phyloP scores from a whole-genome alignment of 1,140 invertebrate genomes.

The Lordiphosa stackelbergi region DNA sequence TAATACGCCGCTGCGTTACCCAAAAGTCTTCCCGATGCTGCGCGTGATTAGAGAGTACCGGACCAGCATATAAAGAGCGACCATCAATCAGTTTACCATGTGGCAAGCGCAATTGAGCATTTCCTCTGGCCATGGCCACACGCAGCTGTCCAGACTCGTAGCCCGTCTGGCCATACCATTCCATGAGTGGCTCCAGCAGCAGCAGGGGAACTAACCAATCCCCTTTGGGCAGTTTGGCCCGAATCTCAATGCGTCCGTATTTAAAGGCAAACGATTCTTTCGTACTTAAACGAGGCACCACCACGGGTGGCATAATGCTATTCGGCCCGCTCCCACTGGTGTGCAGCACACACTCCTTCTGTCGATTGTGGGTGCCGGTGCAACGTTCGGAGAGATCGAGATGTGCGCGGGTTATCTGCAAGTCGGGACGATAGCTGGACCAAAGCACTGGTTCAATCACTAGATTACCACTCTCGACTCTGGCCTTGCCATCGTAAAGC shows the following conservation, averaged over 20 bases:
- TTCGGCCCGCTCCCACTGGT: constrained; percentile 46
- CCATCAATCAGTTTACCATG: constrained; percentile 57
- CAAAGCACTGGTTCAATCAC: constrained; percentile 46
- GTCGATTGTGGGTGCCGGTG: constrained; percentile 48
- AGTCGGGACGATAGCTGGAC: constrained; percentile 53
- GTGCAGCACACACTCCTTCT: constrained; percentile 37
- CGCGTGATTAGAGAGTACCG: constrained; percentile 60
- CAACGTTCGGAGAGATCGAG: constrained; percentile 54
- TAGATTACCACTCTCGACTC: constrained; percentile 27
- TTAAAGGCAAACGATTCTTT: constrained; percentile 58
- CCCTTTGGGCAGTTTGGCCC: constrained; percentile 45
- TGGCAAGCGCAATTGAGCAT: constrained; percentile 69
- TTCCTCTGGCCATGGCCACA: constrained; percentile 78
- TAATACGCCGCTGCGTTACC: constrained; percentile 32
- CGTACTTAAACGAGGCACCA: constrained; percentile 44
- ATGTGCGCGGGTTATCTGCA: constrained; percentile 33
- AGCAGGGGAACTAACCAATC: constrained; percentile 70
- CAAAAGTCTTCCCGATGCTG: constrained; percentile 51
- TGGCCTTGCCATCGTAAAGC: constrained; percentile 51
- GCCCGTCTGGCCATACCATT: constrained; percentile 54
- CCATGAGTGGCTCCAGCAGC: constrained; percentile 46
- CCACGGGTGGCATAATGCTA: constrained; percentile 53
- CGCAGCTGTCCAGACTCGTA: constrained; percentile 74
- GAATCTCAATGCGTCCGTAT: constrained; percentile 55
- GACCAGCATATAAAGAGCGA: constrained; percentile 69